These are phyloP conservation scores for Pogona vitticeps DNA, from an alignment of 2,113 vertebrate genomes.

Conservation along the genomic window DNA sequence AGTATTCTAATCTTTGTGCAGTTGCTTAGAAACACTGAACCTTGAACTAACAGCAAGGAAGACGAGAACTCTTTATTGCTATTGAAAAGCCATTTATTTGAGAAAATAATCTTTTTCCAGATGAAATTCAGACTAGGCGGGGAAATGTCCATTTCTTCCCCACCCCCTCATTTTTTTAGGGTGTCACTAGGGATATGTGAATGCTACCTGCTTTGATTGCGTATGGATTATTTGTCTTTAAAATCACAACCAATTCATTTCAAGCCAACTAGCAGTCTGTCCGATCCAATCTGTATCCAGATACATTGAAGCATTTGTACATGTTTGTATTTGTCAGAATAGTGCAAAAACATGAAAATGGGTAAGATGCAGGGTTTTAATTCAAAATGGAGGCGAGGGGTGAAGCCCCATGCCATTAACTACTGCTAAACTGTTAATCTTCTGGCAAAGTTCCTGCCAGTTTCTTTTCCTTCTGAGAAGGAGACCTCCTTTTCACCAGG, in stretches of 20 bases:
- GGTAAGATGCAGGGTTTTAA: too few species aligned
- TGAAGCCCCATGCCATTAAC: neutral
- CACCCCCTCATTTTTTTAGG: neutral
- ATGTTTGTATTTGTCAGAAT: neutral
- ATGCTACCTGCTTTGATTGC: too few species aligned
- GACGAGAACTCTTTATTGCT: neutral
- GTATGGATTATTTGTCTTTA: too few species aligned
- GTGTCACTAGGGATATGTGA: too few species aligned
- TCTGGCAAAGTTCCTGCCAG: too few species aligned
- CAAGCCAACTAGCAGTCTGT: too few species aligned
- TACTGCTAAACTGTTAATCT: too few species aligned
- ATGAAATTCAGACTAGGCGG: neutral
- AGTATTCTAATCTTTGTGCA: slow-evolving; percentile 24
- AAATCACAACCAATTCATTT: too few species aligned
- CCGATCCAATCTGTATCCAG: too few species aligned
- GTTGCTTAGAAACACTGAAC: slow-evolving; percentile 45
- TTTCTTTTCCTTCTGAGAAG: too few species aligned
- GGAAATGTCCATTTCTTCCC: neutral
- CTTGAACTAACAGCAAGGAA: slow-evolving; percentile 21
- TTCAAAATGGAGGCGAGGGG: too few species aligned
- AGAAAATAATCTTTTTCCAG: neutral
- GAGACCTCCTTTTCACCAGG: neutral
- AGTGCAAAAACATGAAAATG: neutral
- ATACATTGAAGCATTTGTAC: neutral
- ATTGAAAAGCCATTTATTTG: neutral